Conservation (phyloP, 1,140 invertebrate genomes). For the Drosophila busckii region DNA sequence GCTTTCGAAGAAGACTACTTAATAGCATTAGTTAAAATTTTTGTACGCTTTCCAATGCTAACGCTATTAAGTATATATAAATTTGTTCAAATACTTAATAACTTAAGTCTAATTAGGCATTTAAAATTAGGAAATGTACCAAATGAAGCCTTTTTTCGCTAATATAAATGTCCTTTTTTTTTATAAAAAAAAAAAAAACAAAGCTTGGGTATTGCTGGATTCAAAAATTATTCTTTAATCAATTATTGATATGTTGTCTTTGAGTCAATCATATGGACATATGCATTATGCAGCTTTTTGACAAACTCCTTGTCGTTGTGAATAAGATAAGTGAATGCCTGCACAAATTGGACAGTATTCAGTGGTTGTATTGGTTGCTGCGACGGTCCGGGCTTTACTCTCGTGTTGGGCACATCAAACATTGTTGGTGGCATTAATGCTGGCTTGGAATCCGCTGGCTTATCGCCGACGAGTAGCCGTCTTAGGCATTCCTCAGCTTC, state of each 20-base stretch:
- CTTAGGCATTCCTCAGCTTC: conserved; percentile 78
- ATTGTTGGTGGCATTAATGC: conserved; percentile 90
- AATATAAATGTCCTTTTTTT: too few relatives aligned
- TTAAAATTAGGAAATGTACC: too few relatives aligned
- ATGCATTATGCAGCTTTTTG: conserved; percentile 92
- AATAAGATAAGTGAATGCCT: conserved; percentile 91
- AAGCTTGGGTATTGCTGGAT: too few relatives aligned
- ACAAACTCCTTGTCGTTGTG: conserved; percentile 93
- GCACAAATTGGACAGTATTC: conserved; percentile 91
- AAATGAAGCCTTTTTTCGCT: too few relatives aligned
- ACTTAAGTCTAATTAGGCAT: too few relatives aligned
- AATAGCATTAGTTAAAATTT: too few relatives aligned
- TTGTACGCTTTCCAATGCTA: too few relatives aligned
- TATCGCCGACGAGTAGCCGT: conserved; percentile 73
- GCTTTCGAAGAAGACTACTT: conserved; percentile 74
- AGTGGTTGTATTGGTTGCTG: conserved; percentile 82
- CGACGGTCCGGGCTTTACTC: conserved; percentile 39
- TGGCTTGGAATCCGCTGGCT: conserved; percentile 80
- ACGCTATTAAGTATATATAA: too few relatives aligned
- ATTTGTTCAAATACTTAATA: too few relatives aligned
- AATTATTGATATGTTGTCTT: conserved; percentile 68
- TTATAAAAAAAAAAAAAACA: too few relatives aligned
- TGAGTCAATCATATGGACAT: conserved; percentile 84
- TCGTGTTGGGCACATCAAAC: conserved; percentile 81
- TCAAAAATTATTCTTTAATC: too few relatives aligned